These are phyloP conservation scores for Xyrichtys novacula DNA, from an alignment of 2,797 vertebrate genomes.

Conservation along the genomic window DNA sequence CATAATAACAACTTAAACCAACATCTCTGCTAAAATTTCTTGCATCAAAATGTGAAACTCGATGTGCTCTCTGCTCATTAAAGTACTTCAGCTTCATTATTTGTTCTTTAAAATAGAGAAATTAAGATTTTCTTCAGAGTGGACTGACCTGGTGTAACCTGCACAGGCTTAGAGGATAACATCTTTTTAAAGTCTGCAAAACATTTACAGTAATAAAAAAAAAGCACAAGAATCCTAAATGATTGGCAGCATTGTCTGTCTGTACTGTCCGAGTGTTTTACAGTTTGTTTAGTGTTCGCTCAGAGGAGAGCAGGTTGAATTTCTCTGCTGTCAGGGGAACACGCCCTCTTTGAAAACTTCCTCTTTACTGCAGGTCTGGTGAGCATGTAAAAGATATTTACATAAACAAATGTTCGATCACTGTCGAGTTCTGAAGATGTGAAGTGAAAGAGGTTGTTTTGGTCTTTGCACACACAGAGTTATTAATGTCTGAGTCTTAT, in stretches of 20 bases:
- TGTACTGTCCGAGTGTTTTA: neutral
- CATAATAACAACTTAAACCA: too few species aligned
- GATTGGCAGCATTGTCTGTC: too few species aligned
- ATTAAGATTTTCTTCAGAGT: neutral
- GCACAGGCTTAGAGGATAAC: neutral
- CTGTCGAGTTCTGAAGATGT: neutral
- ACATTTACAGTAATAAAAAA: neutral
- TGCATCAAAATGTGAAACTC: too few species aligned
- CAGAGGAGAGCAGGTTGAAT: neutral
- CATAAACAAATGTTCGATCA: too few species aligned
- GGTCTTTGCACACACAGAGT: neutral
- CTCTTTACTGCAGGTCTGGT: too few species aligned
- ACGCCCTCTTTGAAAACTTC: neutral
- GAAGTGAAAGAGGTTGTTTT: neutral
- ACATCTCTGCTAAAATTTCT: too few species aligned
- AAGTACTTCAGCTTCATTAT: too few species aligned
- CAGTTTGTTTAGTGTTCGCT: too few species aligned
- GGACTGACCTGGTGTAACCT: neutral
- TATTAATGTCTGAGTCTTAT: conserved; percentile 1
- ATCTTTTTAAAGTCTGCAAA: neutral
- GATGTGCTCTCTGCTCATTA: too few species aligned
- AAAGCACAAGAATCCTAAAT: too few species aligned
- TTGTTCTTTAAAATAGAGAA: too few species aligned
- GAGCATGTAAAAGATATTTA: too few species aligned
- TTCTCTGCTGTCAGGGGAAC: neutral